Percentiles rank a stretch among this genome's conserved stretches.
Conservation (phyloP, 2,113 vertebrate species). For the Malaclemys terrapin region DNA sequence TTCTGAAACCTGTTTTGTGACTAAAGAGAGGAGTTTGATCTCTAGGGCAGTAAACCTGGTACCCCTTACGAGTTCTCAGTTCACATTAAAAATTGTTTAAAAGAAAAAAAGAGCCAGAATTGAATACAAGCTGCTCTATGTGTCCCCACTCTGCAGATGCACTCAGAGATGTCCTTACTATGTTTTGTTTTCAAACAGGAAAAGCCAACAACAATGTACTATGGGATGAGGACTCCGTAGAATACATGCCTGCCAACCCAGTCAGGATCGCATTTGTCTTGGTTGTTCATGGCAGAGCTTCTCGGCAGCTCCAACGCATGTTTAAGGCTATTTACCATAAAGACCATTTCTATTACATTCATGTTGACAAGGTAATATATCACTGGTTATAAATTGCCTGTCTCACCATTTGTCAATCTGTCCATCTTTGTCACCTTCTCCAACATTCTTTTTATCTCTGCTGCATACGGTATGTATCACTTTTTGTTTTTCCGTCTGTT, state of each 20-base stretch:
- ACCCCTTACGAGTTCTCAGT: rapidly evolving
- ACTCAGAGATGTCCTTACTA: constrained; percentile 49
- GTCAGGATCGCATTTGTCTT: constrained; percentile 95
- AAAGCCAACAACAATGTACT: constrained; percentile 94
- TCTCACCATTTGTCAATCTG: not conserved
- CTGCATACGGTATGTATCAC: not conserved
- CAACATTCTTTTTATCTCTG: not conserved
- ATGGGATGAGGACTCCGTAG: constrained; percentile 96
- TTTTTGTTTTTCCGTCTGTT: constrained; percentile 23
- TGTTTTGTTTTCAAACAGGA: constrained; percentile 83
- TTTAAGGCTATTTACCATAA: constrained; percentile 99
- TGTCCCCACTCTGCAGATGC: not conserved
- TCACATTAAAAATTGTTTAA: not conserved
- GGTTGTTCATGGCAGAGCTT: constrained; percentile 95
- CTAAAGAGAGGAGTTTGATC: rapidly evolving
- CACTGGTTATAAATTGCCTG: constrained; percentile 55
- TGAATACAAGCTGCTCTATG: not conserved
- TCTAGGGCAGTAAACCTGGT: not conserved
- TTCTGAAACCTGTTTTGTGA: not conserved
- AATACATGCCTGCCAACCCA: constrained; percentile 87
- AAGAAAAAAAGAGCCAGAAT: not conserved
- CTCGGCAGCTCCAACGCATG: constrained; percentile 95
- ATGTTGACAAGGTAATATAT: constrained; percentile 94
- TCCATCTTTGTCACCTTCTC: constrained; percentile 10
- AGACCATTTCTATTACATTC: constrained; percentile 98